Base-by-base conservation (phyloP, 2,888 invertebrate genomes). In the Belgica antarctica region DNA sequence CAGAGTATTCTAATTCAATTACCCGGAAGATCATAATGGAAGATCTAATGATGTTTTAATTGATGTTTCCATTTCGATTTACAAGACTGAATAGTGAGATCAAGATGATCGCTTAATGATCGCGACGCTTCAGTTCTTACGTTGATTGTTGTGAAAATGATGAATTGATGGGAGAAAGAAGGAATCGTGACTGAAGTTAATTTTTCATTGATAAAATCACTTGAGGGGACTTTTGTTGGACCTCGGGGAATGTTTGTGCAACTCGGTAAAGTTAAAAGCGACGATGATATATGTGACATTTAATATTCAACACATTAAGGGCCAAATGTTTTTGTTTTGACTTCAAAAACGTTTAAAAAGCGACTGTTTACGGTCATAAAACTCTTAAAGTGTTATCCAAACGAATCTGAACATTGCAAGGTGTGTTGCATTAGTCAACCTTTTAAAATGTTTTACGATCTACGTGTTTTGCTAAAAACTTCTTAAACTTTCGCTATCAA, bases 21-120 rank as follows among this genome's bases (percentile, higher is more conserved):
- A 61, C 5, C 34, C 12, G 34, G 34, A 31, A 31, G 34, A 31
- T 5, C 12, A 31, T 8, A 5, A 28, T 61, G 24, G 22, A 61
- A 15, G 27, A 17, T 52, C 63, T 63, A 63, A 63, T 63, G 63
- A 41, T 41, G 36, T 22, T 63, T 41, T 63, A 63, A 63, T 63
- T 63, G 41, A 34, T 62, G 31, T 41, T 63, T 36, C 62, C 17
- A 52, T 52, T 52, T 41, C 2, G 7, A 34, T 12, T 12, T 34
- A 34, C 12, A 12, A 34, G 34, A n/a, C 12, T 41, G 41, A 41
- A 41, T 41, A n/a, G 41, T n/a, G 41, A 10, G 41, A 41, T 34
- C 41, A n/a, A 41, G 41, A 41, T 41, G 41, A 41, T 41, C 41
- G 2, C 15, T 10, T 5, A 34, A 12, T 8, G 34, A 34, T 2